Base-by-base conservation (phyloP, 2,888 invertebrate species). In the Ceriagrion tenellum region DNA sequence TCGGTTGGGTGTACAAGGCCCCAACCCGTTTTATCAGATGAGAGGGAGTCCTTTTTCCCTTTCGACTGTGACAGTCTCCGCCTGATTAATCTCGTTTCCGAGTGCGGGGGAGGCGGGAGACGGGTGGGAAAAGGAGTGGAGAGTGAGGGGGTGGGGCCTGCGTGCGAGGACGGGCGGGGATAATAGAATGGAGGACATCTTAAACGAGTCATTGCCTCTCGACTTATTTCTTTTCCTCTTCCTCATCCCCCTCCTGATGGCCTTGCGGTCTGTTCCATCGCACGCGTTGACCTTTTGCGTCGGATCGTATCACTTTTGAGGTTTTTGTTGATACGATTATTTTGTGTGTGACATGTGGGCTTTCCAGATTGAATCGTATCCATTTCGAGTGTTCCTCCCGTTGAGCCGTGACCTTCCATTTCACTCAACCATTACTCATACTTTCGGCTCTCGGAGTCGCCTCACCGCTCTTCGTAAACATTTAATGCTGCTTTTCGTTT, bases 61-160 rank as follows among this genome's bases (percentile, higher is more conserved):
- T 81, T 81, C 69, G 81, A 35, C 81, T 81, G 30, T 81, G 81
- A 81, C 81, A 35, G 81, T 26, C 26, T 81, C 81, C 35, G 47
- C 30, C 81, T 81, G 81, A 81, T 81, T 81, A 81, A 81, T 81
- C 81, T 81, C 30, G 81, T 81, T 81, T 81, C 81, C 81, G 81
- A 81, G 30, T 81, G 81, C 81, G 81, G 81, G 81, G 81, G 81
- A 81, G 81, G 35, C 4, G 35, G 59, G 2, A 59, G 59, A 20
- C 20, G 18, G 59, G 16, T 10, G 59, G 59, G 59, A 20, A 16
- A n/a, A 4, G 81, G 81, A 0, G 30, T 35, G 30, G 16, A 35
- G 16, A 16, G 18, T 35, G 30, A n/a, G 26, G 81, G 1, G 26
- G 26, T n/a, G 47, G 23, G 81, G 81, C 35, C 35, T 35, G 16